Base-by-base conservation (phyloP, 2,113 vertebrate genomes). In the Oophaga pumilio region DNA sequence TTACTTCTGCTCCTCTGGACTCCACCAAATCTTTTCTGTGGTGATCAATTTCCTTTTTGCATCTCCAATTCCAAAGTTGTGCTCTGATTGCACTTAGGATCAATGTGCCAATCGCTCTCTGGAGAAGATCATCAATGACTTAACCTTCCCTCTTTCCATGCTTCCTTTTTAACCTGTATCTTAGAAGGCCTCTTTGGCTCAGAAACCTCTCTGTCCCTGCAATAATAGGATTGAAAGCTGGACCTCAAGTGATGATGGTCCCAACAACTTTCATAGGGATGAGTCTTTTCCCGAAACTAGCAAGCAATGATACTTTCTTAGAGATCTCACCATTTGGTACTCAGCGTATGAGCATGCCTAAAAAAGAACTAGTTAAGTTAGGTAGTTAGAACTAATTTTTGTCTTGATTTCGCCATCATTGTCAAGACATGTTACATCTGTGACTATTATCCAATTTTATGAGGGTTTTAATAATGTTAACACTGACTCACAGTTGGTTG, bases 401-500 rank as follows among this genome's bases (percentile, higher is more conserved):
- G 78, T 20, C 18, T 22, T 76, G 33, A 73, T 87, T 64, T 64
- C 15, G 8, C 20, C 69, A 82, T 43, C 71, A 24, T 76, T 82
- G 86, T 18, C 49, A 52, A 5, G 17, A 49, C 86, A 82, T 43
- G 86, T 87, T 76, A 33, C 83, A 64, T 24, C 33, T 49, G 52
- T 76, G 50, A 53, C 43, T 60, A 64, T 20, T 60, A 6, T 33
- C 15, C 52, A 20, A 76, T 83, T 83, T 87, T 83, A 83, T 82
- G 71, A 76, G 86, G 24, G 9, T 82, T 76, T 87, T 28, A 14
- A 28, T 24, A 69, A 82, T 82, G 33, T 83, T 49, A 26, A 15
- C 57, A 79, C 50, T 86, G 76, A 86, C 76, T 87, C 69, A 73
- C 56, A 53, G 8, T 13, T 60, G 43, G 53, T 59, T 86, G 60